A percentile compares a stretch with the other conserved stretches of the same genome.
Conservation (phyloP, 2,888 invertebrate species). For the Nasonovia ribisnigri region DNA sequence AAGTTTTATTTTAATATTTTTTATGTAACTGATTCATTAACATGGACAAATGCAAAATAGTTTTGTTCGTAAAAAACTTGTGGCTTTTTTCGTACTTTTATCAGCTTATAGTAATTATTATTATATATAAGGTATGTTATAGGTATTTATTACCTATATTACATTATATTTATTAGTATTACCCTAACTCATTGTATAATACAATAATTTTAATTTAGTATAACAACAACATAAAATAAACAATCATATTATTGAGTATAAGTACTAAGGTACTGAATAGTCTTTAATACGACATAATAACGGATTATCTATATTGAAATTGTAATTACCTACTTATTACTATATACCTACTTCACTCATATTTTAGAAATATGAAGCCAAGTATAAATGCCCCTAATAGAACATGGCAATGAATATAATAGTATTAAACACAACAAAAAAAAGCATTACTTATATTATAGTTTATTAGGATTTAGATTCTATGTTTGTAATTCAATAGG, state of each 20-base stretch:
- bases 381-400: neutral
- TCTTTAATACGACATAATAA: too few species aligned
- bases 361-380: too few species aligned
- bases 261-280: neutral
- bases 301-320: too few species aligned
- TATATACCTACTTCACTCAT: too few species aligned
- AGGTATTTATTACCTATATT: neutral
- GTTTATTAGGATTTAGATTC: neutral
- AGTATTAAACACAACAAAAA: neutral
- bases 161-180: neutral
- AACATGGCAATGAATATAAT: neutral
- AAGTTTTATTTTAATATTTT: conserved; percentile 1
- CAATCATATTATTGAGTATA: neutral
- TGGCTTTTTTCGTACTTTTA: neutral
- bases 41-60: neutral
- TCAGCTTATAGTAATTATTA: neutral
- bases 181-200: neutral
- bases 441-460: neutral
- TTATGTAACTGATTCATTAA: neutral
- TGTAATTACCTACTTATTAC: too few species aligned
- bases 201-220: neutral
- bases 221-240: neutral
- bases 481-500: neutral
- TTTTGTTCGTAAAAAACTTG: neutral
- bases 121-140: neutral